Percentiles rank a stretch among this genome's conserved stretches.
Conservation (phyloP, 2,797 vertebrate genomes). For the Vespertilio murinus region DNA sequence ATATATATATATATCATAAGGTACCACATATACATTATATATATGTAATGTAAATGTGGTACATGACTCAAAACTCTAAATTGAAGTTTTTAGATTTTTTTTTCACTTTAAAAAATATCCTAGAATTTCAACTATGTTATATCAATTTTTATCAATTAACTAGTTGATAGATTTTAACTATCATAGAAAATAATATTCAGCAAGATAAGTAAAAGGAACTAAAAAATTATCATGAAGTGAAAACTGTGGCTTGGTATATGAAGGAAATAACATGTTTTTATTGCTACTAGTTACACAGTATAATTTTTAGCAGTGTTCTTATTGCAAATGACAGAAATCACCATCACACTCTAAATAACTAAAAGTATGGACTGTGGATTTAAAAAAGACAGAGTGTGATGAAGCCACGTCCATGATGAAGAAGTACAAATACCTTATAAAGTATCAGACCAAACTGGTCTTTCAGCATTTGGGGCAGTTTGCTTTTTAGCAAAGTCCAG, state of each 20-base stretch:
- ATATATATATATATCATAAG: no score
- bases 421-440: slow-evolving; percentile 63
- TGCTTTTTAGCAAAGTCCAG: slow-evolving; percentile 62
- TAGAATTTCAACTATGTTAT: background rate
- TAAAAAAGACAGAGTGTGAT: background rate
- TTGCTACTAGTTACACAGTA: slow-evolving; percentile 57
- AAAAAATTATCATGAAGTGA: background rate
- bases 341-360: slow-evolving; percentile 23
- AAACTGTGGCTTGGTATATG: background rate
- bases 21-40: no score
- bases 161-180: slow-evolving; percentile 3
- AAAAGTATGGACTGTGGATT: slow-evolving; percentile 42
- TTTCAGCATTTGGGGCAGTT: slow-evolving; percentile 57
- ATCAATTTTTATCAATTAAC: background rate
- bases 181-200: slow-evolving; percentile 9
- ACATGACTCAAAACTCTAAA: background rate
- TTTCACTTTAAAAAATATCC: slow-evolving; percentile 1
- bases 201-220: background rate
- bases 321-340: slow-evolving; percentile 60
- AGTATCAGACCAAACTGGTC: slow-evolving; percentile 50
- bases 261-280: slow-evolving; percentile 60
- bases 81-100: background rate
- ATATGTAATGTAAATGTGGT: background rate
- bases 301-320: slow-evolving; percentile 61
- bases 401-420: slow-evolving; percentile 50